A percentile compares a stretch with the other conserved stretches of the same genome.
phyloP scores from a whole-genome alignment of 2,888 invertebrate species.

The Caenorhabditis auriculariae region DNA sequence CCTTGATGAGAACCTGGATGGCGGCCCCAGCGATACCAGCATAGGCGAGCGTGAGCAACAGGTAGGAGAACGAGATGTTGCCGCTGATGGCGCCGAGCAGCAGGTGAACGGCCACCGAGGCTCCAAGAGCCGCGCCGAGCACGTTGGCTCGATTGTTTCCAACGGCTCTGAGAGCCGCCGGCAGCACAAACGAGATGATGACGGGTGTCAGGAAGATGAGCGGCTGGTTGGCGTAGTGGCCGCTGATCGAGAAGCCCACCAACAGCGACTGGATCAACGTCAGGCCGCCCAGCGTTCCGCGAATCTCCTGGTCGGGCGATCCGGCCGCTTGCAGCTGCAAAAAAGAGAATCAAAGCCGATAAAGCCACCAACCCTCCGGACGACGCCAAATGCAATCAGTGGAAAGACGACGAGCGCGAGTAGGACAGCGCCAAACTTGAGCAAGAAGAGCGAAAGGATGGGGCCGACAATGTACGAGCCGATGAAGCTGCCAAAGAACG shows the following conservation, averaged over 20 bases:
- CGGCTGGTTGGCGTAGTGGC: constrained; percentile 10
- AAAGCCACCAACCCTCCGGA: no score
- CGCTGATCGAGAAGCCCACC: constrained; percentile 16
- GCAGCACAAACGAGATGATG: constrained; percentile 11
- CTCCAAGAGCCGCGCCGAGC: constrained; percentile 4
- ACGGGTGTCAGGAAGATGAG: constrained; percentile 4
- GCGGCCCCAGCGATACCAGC: no score
- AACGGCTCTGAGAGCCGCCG: constrained; percentile 4
- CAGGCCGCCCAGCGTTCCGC: no score
- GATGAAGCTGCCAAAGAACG: constrained; percentile 10
- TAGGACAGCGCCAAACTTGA: constrained; percentile 15
- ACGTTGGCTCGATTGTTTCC: constrained; percentile 8
- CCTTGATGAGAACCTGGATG: no score
- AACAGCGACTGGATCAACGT: constrained; percentile 11
- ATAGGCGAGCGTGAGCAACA: no score
- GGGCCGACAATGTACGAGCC: constrained; percentile 13
- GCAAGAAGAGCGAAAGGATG: constrained; percentile 7
- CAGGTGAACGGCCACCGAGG: constrained; percentile 5
- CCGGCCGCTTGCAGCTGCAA: no score
- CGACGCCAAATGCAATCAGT: no score
- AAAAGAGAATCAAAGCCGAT: no score
- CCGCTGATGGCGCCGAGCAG: neutral
- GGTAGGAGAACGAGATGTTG: no score
- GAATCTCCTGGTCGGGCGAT: no score
- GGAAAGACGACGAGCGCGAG: constrained; percentile 8